These are phyloP conservation scores for Heliconius congener DNA, from an alignment of 1,140 invertebrate species.

Conservation along the genomic window DNA sequence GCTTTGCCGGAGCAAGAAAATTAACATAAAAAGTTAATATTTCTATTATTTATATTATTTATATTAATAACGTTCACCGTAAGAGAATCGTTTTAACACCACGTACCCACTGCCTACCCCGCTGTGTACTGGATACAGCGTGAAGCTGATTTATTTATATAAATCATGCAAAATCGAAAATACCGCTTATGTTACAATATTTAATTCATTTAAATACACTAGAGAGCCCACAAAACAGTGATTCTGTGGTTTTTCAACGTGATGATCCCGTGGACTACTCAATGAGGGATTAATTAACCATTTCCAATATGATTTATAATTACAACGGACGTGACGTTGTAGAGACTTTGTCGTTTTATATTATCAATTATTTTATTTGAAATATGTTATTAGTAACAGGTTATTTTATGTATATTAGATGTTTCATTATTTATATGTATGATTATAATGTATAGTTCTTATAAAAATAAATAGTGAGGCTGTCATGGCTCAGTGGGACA, in stretches of 20 bases:
- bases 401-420: too few relatives aligned
- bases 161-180: background rate
- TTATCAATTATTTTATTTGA: background rate
- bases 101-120: too few relatives aligned
- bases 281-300: conserved; percentile 22
- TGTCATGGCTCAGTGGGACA: too few relatives aligned
- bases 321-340: conserved; percentile 10
- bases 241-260: conserved; percentile 18
- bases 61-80: background rate
- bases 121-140: too few relatives aligned
- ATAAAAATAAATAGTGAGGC: too few relatives aligned
- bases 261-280: conserved; percentile 14
- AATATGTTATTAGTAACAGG: too few relatives aligned
- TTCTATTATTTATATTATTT: too few relatives aligned
- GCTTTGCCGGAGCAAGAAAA: too few relatives aligned
- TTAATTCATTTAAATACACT: background rate
- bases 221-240: conserved; percentile 19
- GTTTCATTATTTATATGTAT: too few relatives aligned
- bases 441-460: too few relatives aligned
- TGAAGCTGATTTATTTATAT: background rate
- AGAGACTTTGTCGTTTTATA: background rate
- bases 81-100: background rate
- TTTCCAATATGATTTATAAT: conserved; percentile 19
- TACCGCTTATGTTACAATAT: background rate
- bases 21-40: too few relatives aligned